phyloP scores from a whole-genome alignment of 2,113 vertebrate genomes.

The Eudorcas thomsonii region DNA sequence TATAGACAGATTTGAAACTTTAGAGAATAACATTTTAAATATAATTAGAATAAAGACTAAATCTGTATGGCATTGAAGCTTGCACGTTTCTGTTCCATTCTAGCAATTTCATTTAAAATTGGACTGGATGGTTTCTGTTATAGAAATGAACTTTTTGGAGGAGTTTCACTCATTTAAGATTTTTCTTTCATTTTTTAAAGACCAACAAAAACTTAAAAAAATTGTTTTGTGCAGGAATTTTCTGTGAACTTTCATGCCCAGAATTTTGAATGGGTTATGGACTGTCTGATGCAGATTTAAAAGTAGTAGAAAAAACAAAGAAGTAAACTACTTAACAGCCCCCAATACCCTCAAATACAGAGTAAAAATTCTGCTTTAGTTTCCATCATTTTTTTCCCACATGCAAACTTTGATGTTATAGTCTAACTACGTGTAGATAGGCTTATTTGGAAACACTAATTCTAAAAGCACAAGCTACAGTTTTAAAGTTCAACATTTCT shows the following conservation, averaged over 20 bases:
- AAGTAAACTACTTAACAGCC: not conserved
- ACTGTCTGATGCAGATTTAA: not conserved
- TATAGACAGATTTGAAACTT: not conserved
- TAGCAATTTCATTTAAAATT: conserved; percentile 36
- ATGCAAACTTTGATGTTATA: not conserved
- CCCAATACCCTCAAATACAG: not conserved
- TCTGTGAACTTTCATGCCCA: not conserved
- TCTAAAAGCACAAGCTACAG: not conserved
- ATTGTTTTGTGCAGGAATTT: not conserved
- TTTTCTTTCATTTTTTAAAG: not conserved
- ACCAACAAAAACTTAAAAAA: not conserved
- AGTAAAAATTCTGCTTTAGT: not conserved
- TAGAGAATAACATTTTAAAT: not conserved
- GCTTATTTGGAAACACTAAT: not conserved
- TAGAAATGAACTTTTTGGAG: not conserved
- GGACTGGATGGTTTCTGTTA: not conserved
- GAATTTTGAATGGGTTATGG: not conserved
- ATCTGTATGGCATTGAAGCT: not conserved
- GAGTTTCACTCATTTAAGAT: not conserved
- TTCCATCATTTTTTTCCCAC: not conserved
- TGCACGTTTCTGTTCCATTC: not conserved
- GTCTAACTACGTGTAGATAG: not conserved
- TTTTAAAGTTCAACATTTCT: not conserved
- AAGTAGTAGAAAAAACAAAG: not conserved
- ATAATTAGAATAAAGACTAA: not conserved